A percentile compares a stretch with the other conserved stretches of the same genome.
Evolutionary conservation across 1,140 invertebrate genomes (phyloP).

Genomic region (Scaptomyza graminum): DNA sequence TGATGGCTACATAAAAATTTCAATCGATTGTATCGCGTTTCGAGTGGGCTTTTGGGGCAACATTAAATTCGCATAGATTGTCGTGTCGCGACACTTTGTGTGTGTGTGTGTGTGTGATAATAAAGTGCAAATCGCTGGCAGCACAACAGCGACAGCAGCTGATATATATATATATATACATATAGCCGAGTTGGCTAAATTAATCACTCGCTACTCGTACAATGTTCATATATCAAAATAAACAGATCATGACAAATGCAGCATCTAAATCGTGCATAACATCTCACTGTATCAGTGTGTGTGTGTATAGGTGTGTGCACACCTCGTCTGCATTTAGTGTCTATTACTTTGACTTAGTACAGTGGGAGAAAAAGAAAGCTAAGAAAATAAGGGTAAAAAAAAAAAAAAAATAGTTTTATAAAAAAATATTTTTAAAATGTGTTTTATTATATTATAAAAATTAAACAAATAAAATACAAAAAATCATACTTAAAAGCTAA

Average conservation of each 20-base stretch:
- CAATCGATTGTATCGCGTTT: conserved; percentile 53
- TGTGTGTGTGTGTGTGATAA: conserved; percentile 38
- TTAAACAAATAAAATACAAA: no score
- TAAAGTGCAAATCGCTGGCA: conserved; percentile 67
- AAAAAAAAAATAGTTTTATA: no score
- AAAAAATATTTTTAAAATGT: no score
- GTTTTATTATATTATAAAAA: no score
- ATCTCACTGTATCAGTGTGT: neutral
- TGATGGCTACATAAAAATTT: conserved; percentile 70
- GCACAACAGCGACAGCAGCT: conserved; percentile 11
- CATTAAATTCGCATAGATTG: conserved; percentile 51
- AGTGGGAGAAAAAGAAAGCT: no score
- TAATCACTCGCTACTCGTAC: conserved; percentile 55
- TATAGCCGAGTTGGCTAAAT: conserved; percentile 55
- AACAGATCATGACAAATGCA: conserved; percentile 82
- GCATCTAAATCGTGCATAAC: conserved; percentile 61
- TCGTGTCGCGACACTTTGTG: conserved; percentile 6
- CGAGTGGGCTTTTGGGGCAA: neutral
- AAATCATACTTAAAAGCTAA: no score
- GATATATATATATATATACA: no score
- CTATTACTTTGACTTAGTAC: neutral
- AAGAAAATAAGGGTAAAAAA: no score
- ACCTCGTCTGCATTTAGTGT: conserved; percentile 22
- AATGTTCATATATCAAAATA: conserved; percentile 71
- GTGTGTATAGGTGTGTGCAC: conserved; percentile 12